Conservation (phyloP, 2,797 vertebrate species). For the Eutrigla gurnardus region DNA sequence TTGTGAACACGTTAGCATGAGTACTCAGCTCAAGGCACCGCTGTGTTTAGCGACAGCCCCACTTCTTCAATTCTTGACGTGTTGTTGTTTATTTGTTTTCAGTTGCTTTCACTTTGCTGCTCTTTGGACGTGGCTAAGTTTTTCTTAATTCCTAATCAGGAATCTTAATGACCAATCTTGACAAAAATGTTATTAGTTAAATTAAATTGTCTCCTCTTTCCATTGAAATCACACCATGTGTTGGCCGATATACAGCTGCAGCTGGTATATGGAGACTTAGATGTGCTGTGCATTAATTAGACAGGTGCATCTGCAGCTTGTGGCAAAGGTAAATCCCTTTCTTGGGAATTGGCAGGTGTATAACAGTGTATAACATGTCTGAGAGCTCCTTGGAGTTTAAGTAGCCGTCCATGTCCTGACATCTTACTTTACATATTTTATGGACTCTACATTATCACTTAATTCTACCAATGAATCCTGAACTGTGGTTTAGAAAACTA, state of each 20-base stretch:
- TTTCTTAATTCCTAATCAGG: not conserved
- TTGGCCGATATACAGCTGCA: not conserved
- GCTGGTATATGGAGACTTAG: not conserved
- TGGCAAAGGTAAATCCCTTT: constrained; percentile 57
- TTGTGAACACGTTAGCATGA: constrained; percentile 1
- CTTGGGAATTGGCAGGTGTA: constrained; percentile 43
- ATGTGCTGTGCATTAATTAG: constrained; percentile 56
- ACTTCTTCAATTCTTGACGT: too few species aligned
- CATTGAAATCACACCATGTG: constrained; percentile 3
- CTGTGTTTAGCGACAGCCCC: not conserved
- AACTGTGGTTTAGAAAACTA: constrained; percentile 33
- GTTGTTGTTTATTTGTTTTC: not conserved
- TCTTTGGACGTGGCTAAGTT: not conserved
- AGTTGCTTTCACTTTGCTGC: not conserved
- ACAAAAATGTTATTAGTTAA: not conserved
- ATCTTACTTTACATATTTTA: constrained; percentile 31
- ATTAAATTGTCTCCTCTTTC: not conserved
- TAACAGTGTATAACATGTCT: constrained; percentile 33
- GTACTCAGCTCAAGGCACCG: not conserved
- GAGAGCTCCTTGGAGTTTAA: constrained; percentile 21
- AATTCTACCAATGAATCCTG: constrained; percentile 4
- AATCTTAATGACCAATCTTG: constrained; percentile 17
- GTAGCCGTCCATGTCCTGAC: constrained; percentile 19
- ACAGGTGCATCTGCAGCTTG: constrained; percentile 37
- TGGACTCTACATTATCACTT: constrained; percentile 4